These are phyloP conservation scores for Eubasilissa splendida DNA, from an alignment of 2,888 invertebrate genomes.

Conservation along the genomic window DNA sequence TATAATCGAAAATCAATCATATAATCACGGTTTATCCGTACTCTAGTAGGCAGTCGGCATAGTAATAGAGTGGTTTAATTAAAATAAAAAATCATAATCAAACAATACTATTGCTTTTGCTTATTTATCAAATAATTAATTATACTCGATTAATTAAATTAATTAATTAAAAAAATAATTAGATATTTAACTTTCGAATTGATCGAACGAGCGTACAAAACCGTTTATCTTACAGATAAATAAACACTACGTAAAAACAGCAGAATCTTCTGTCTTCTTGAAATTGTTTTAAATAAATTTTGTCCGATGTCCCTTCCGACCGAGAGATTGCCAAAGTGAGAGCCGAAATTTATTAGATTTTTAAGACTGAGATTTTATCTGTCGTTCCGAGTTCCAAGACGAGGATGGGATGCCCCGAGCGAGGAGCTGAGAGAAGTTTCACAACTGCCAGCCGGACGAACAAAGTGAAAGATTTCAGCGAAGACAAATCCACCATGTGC, in stretches of 20 bases:
- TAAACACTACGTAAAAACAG: not conserved
- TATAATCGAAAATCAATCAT: too few relatives aligned
- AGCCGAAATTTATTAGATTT: constrained; percentile 34
- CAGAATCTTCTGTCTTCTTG: not conserved
- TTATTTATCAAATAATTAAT: too few relatives aligned
- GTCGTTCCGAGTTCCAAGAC: constrained; percentile 4
- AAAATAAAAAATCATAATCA: too few relatives aligned
- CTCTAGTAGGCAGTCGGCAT: too few relatives aligned
- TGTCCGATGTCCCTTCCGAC: constrained; percentile 24
- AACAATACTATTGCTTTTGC: too few relatives aligned
- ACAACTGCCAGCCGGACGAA: not conserved
- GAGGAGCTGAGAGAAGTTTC: constrained; percentile 1
- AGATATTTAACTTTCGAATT: too few relatives aligned
- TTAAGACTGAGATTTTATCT: constrained; percentile 28
- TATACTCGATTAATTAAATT: too few relatives aligned
- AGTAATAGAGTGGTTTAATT: too few relatives aligned
- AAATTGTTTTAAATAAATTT: constrained; percentile 29
- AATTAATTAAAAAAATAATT: too few relatives aligned
- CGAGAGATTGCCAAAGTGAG: constrained; percentile 14
- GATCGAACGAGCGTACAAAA: too few relatives aligned
- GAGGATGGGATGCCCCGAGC: constrained; percentile 19
- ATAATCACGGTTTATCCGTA: too few relatives aligned
- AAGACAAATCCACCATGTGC: not conserved
- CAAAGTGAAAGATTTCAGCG: constrained; percentile 37
- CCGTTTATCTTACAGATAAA: not conserved